Base-by-base conservation (phyloP, 1,140 invertebrate species). In the Psix sp. region DNA sequence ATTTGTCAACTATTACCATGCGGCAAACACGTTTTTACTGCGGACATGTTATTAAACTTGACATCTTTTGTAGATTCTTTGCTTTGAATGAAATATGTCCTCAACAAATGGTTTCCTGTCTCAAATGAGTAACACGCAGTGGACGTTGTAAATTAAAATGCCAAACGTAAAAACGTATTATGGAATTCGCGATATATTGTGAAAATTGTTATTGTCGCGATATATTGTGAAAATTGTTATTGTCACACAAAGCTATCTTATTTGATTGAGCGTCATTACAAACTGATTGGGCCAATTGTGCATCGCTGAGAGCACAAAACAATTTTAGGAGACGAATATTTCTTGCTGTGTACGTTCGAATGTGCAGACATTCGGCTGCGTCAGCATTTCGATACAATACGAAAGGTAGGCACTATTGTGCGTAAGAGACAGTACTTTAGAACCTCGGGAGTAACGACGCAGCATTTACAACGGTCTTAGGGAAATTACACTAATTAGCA, bases 401-500 rank as follows among this genome's bases (percentile, higher is more conserved):
- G 57, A 67, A 67, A 72, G 26, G 66, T 67, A 56, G 54, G 52
- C 56, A 71, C 66, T 71, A 76, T 76, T 71, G 67, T 76, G 74
- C 74, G 62, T 72, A 42, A 26, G 39, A 56, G 51, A 49, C 43
- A 74, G 56, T 74, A 65, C 46, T 52, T 43, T 52, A 71, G 57
- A 38, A 54, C 65, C 65, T 68, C 66, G 60, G 48, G 11, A 65
- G 57, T 75, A 74, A 76, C 73, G 54, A 70, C 57, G 57, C 43
- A 57, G 67, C 72, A 63, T 75, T 75, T 77, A 77, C 73, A 75
- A 62, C 38, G 45, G 62, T 68, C 62, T 71, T 49, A 51, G 59
- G 72, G 72, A 77, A 77, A 77, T 77, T 77, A 75, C 59, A 75
- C 76, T 73, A 77, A 77, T 75, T 77, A 77, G 63, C 72, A 31